Conservation (phyloP, 2,888 invertebrate genomes). For the Platycheirus rosarum region DNA sequence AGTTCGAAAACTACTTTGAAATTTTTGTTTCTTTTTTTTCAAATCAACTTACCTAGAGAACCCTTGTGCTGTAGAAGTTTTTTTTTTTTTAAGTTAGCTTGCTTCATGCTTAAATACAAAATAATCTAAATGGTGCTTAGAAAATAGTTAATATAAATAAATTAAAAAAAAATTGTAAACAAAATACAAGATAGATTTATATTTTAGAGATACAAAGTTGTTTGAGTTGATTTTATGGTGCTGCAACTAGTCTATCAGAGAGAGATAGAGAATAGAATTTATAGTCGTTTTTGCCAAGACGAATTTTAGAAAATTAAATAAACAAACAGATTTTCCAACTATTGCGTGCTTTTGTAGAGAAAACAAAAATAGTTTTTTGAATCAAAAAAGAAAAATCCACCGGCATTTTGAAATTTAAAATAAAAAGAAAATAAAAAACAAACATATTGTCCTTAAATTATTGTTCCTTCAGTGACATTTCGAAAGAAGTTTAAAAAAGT, state of each 20-base stretch:
- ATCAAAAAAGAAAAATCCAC: conserved; percentile 13
- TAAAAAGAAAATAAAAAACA: background rate
- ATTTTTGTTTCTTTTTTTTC: conserved; percentile 8
- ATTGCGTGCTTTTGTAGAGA: conserved; percentile 6
- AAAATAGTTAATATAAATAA: conserved; percentile 47
- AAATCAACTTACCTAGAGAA: conserved; percentile 26
- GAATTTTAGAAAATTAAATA: conserved; percentile 10
- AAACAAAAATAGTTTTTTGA: background rate
- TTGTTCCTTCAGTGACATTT: background rate
- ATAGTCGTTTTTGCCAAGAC: conserved; percentile 17
- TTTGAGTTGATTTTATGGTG: conserved; percentile 33
- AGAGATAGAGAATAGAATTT: conserved; percentile 19
- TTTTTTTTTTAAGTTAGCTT: conserved; percentile 51
- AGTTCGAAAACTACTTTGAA: conserved; percentile 25
- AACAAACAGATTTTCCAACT: conserved; percentile 10
- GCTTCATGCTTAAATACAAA: conserved; percentile 54
- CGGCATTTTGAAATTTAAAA: background rate
- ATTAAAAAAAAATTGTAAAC: too few species aligned
- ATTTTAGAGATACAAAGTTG: conserved; percentile 36
- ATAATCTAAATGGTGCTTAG: conserved; percentile 70
- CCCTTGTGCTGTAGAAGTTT: conserved; percentile 58
- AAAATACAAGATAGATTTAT: conserved; percentile 24
- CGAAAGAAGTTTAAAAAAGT: background rate
- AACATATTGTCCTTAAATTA: background rate
- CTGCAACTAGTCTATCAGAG: conserved; percentile 28